phyloP scores from a whole-genome alignment of 2,888 invertebrate species.

The Tigriopus californicus region DNA sequence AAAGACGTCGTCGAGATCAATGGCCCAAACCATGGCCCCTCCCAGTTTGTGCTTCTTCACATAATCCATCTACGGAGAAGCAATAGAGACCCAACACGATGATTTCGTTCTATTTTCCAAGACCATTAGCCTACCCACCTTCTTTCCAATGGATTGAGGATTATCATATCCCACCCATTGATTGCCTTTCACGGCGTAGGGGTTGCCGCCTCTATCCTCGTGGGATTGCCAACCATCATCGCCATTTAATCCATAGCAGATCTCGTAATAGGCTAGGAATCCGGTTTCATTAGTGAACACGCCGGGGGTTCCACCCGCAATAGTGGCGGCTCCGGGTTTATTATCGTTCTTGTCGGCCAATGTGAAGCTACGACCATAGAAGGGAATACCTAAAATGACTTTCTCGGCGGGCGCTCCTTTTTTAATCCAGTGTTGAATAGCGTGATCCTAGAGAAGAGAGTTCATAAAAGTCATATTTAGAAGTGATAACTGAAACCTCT shows the following conservation, averaged over 20 bases:
- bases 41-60: conserved; percentile 40
- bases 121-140: conserved; percentile 31
- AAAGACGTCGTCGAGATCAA: conserved; percentile 56
- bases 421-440: conserved; percentile 59
- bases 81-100: not conserved
- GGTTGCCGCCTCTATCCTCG: conserved; percentile 42
- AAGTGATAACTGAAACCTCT: not conserved
- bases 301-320: conserved; percentile 18
- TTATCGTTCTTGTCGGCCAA: conserved; percentile 37
- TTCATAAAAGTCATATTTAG: too few species aligned
- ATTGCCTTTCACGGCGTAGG: conserved; percentile 53
- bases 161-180: conserved; percentile 86
- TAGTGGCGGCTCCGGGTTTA: conserved; percentile 41
- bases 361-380: conserved; percentile 69
- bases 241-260: conserved; percentile 33
- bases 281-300: conserved; percentile 40
- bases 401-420: conserved; percentile 59
- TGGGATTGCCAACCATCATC: conserved; percentile 39
- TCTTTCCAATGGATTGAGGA: conserved; percentile 47
- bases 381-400: conserved; percentile 65
- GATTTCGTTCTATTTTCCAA: not conserved
- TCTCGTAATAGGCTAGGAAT: conserved; percentile 51
- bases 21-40: conserved; percentile 57
- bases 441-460: conserved; percentile 38
- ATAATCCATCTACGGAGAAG: conserved; percentile 32